These are phyloP conservation scores for Hassar affinis DNA, from an alignment of 2,113 vertebrate genomes.

Conservation along the genomic window DNA sequence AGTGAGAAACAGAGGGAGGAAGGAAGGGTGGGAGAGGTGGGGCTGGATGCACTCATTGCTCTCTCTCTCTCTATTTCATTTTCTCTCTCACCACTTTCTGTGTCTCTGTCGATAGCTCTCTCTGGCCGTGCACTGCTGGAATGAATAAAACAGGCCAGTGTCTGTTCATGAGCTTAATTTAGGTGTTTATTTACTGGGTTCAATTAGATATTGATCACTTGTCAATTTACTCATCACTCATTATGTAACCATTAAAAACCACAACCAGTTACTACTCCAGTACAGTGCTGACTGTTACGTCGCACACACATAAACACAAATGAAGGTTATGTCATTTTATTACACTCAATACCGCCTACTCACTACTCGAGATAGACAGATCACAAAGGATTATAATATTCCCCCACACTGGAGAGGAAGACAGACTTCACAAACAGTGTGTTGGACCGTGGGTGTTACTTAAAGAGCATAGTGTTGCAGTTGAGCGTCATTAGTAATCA, in stretches of 20 bases:
- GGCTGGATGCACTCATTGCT: slow-evolving; percentile 30
- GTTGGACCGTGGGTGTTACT: no score
- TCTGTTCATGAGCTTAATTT: neutral
- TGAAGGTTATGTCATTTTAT: no score
- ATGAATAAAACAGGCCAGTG: neutral
- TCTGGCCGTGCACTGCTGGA: neutral
- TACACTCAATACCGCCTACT: no score
- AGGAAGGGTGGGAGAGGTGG: slow-evolving; percentile 42
- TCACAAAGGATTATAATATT: no score
- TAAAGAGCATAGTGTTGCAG: no score
- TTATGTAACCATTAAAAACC: neutral
- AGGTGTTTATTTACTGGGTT: neutral
- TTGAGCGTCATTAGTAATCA: no score
- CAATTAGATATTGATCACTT: neutral
- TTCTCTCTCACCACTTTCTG: neutral
- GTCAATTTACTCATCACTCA: neutral
- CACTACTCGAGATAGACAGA: no score
- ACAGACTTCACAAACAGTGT: no score
- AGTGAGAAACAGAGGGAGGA: slow-evolving; percentile 14
- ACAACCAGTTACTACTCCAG: neutral
- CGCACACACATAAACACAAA: no score
- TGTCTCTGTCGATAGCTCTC: neutral
- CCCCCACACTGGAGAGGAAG: no score
- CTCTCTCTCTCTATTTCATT: neutral
- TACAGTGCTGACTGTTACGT: no score